Base-by-base conservation (phyloP, 2,797 vertebrate genomes). In the Falco rusticolus region DNA sequence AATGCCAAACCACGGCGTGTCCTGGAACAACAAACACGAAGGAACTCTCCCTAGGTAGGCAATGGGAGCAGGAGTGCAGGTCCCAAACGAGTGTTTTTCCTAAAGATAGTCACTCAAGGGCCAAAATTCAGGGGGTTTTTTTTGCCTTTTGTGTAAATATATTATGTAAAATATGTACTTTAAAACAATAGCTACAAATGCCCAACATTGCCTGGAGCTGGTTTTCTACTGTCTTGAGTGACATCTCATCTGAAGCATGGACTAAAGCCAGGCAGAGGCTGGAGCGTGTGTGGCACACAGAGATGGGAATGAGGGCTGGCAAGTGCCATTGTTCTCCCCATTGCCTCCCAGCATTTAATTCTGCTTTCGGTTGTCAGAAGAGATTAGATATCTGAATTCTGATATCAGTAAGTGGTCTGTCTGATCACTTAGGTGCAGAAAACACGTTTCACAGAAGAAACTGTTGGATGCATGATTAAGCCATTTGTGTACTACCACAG, bases 241-340 rank as follows among this genome's bases (percentile, higher is more conserved):
- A 91, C 61, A 41, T 84, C 50, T 93, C 54, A 22, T 87, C 66
- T 90, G 75, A 79, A 89, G 63, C 41, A 33, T 34, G 74, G 66
- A 64, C 60, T 25, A 37, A 91, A 81, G 82, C 82, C 87, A 87
- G 41, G 60, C 20, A 0, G 87, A 86, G 45, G 74, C 85, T 90
- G 80, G 89, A 92, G 91, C 18, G 70, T 64, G 86, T 84, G 86
- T 74, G 90, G 91, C 77, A 70, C n/a, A 7, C 7, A 39, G 71
- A 89, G 95, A 95, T n/a, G 74, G 78, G 90, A 95, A 97, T 83
- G 65, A 94, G 70, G 50, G 54, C 61, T 95, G 96, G 94, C 96
- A 96, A 94, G 88, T 89, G 90, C 83, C 84, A 87, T 95, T 96
- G 96, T 96, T 95, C 85, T 94, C 84, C 66, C 63, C 63, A 84